phyloP scores from a whole-genome alignment of 2,888 invertebrate genomes.

The Anoncus sp. region DNA sequence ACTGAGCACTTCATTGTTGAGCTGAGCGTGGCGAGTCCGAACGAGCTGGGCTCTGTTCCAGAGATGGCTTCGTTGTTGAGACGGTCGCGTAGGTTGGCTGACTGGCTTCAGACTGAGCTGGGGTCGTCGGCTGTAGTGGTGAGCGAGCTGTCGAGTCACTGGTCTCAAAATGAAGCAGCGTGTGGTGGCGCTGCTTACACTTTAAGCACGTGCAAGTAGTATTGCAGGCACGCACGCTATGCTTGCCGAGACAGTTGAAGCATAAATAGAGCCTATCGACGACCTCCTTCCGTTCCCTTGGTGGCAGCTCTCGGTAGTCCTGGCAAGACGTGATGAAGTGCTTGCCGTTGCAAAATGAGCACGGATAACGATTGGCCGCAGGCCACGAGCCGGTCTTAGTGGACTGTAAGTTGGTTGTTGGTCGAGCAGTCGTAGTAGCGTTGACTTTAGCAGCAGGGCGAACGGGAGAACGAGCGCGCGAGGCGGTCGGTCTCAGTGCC shows the following conservation, averaged over 20 bases:
- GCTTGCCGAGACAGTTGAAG: constrained; percentile 2
- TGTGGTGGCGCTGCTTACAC: constrained; percentile 4
- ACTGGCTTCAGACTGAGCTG: too few species aligned
- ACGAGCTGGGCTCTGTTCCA: too few species aligned
- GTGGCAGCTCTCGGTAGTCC: not conserved
- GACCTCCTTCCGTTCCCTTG: not conserved
- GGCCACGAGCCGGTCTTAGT: not conserved
- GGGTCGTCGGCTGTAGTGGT: too few species aligned
- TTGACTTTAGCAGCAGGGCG: not conserved
- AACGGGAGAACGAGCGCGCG: too few species aligned
- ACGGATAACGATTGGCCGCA: not conserved
- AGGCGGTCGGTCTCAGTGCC: too few species aligned
- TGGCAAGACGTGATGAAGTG: constrained; percentile 13
- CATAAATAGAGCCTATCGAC: not conserved
- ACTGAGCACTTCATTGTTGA: too few species aligned
- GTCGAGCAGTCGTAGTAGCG: not conserved
- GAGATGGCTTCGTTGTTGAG: too few species aligned
- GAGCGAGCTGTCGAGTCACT: not conserved
- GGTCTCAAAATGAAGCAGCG: not conserved
- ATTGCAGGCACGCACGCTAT: not conserved
- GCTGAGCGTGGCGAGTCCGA: too few species aligned
- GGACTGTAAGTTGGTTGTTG: not conserved
- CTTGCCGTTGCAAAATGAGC: constrained; percentile 9
- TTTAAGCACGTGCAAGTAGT: not conserved
- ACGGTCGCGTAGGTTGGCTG: too few species aligned